phyloP scores from a whole-genome alignment of 2,797 vertebrate genomes.

The Apodemus agrarius region DNA sequence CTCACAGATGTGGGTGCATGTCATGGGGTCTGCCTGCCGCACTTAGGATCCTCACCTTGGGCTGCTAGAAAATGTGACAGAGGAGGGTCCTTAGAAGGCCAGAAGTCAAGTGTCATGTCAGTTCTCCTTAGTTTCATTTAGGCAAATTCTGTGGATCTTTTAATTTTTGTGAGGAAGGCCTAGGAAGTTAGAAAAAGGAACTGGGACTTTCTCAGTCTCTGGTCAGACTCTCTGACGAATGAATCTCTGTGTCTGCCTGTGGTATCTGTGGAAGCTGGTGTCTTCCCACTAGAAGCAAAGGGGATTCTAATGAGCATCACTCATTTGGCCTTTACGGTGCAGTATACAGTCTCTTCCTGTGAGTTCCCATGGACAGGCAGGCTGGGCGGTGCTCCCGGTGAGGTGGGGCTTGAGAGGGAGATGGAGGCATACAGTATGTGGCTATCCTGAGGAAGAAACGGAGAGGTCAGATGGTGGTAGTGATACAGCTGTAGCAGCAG shows the following conservation, averaged over 20 bases:
- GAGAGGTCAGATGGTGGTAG: background rate
- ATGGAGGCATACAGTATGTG: slow-evolving; percentile 63
- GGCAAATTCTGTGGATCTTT: background rate
- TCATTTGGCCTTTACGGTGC: slow-evolving; percentile 31
- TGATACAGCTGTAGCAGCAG: background rate
- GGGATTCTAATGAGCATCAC: background rate
- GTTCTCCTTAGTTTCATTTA: background rate
- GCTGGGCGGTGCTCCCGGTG: background rate
- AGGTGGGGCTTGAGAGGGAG: background rate
- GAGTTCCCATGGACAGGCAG: fast-evolving
- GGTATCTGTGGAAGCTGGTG: background rate
- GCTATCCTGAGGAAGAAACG: slow-evolving; percentile 15
- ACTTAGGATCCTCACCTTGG: background rate
- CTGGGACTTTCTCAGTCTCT: background rate
- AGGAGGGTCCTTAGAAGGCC: background rate
- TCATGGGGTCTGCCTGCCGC: background rate
- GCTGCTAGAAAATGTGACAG: background rate
- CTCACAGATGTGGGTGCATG: background rate
- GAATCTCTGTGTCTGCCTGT: background rate
- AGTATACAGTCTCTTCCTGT: slow-evolving; percentile 65
- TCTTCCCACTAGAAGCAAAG: background rate
- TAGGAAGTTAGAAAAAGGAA: background rate
- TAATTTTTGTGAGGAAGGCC: background rate
- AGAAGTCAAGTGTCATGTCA: background rate
- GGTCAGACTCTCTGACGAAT: background rate